Percentiles rank a stretch among this genome's conserved stretches.
These are phyloP conservation scores for Caradrina kadenii DNA, from an alignment of 2,888 invertebrate genomes.

Conservation along the genomic window DNA sequence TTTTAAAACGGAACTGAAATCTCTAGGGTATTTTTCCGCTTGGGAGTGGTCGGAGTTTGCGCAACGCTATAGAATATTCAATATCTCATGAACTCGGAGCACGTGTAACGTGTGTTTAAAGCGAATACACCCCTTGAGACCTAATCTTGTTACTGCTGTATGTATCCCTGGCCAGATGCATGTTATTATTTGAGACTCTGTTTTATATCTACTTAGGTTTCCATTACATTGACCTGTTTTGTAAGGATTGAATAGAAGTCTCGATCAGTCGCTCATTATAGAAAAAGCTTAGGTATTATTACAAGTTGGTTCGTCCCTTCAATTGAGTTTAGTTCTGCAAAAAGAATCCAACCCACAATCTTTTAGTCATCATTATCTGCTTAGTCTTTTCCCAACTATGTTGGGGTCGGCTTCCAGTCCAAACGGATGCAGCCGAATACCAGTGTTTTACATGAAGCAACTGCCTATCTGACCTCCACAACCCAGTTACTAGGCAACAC, in stretches of 20 bases:
- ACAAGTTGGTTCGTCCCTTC: no score
- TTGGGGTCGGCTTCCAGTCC: no score
- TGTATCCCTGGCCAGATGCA: neutral
- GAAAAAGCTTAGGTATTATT: neutral
- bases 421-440: no score
- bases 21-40: constrained; percentile 27
- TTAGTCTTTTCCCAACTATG: no score
- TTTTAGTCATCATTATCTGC: no score
- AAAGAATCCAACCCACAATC: no score
- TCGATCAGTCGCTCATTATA: neutral
- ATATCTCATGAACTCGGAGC: constrained; percentile 23
- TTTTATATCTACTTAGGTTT: constrained; percentile 2
- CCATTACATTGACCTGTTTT: neutral
- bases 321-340: no score
- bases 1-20: constrained; percentile 16
- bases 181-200: constrained; percentile 10
- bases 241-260: no score
- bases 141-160: constrained; percentile 20
- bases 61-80: constrained; percentile 46
- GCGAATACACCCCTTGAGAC: constrained; percentile 30
- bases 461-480: no score
- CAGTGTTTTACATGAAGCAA: no score
- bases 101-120: constrained; percentile 16
- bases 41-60: neutral
- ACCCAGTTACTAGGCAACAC: no score